A percentile compares a stretch with the other conserved stretches of the same genome.
Conservation (phyloP, 2,888 invertebrate species). For the Heliconius hortense region DNA sequence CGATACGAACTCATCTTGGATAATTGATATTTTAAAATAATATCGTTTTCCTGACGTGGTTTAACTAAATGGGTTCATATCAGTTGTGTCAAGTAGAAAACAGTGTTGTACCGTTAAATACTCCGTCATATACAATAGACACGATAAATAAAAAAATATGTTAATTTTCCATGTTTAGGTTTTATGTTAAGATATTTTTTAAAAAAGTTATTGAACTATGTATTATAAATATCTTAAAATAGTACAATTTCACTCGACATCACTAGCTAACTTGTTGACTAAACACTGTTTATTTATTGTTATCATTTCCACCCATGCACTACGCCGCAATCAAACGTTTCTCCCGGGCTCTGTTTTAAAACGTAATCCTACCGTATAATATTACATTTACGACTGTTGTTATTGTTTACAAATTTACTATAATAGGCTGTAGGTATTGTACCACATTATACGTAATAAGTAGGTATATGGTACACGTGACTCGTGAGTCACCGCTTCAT, state of each 20-base stretch:
- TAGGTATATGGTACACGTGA: constrained; percentile 2
- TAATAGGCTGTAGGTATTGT: constrained; percentile 1
- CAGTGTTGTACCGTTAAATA: too few relatives aligned
- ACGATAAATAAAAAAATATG: too few relatives aligned
- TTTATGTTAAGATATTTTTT: too few relatives aligned
- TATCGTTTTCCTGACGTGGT: too few relatives aligned
- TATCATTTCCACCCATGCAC: constrained; percentile 30
- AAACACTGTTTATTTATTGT: constrained; percentile 26
- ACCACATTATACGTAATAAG: background rate
- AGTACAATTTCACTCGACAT: background rate
- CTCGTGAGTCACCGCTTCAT: constrained; percentile 5
- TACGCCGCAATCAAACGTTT: constrained; percentile 28
- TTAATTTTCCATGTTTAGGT: too few relatives aligned
- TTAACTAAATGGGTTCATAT: too few relatives aligned
- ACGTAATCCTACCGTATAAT: constrained; percentile 25
- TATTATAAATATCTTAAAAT: too few relatives aligned
- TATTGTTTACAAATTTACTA: constrained; percentile 29
- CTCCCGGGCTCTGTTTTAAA: constrained; percentile 22
- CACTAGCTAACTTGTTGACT: background rate
- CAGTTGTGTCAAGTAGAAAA: too few relatives aligned
- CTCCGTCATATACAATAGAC: too few relatives aligned
- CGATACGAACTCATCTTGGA: too few relatives aligned
- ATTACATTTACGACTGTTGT: constrained; percentile 26
- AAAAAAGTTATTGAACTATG: too few relatives aligned
- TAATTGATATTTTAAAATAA: too few relatives aligned